These are phyloP conservation scores for Thamnophis elegans DNA, from an alignment of 2,797 vertebrate genomes.

Conservation along the genomic window DNA sequence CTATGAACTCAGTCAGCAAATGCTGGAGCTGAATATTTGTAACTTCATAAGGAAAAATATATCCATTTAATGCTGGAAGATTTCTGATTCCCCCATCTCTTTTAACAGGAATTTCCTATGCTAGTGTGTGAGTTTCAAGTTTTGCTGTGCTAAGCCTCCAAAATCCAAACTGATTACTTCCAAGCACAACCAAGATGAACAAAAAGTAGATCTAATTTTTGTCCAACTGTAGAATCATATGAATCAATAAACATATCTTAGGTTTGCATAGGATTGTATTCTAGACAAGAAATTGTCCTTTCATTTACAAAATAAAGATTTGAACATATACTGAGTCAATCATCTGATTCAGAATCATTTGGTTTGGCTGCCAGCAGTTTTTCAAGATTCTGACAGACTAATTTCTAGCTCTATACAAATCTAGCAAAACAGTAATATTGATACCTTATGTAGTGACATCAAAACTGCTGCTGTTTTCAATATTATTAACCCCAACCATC, in stretches of 20 bases:
- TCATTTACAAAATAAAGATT: neutral
- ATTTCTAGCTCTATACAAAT: neutral
- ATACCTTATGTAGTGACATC: neutral
- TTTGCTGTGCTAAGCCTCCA: neutral
- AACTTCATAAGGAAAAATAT: neutral
- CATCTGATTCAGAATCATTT: neutral
- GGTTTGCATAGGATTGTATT: neutral
- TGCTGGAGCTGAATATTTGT: neutral
- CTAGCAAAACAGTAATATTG: neutral
- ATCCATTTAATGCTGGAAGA: neutral
- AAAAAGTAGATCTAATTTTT: no score
- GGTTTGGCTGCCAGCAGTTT: neutral
- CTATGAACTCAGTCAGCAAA: neutral
- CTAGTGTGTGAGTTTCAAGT: neutral
- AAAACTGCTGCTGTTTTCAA: neutral
- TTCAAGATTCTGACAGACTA: neutral
- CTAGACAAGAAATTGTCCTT: neutral
- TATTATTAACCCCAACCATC: neutral
- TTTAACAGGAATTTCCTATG: neutral
- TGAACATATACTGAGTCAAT: neutral
- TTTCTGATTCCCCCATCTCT: neutral
- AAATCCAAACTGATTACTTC: neutral
- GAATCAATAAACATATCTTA: neutral
- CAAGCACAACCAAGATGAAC: neutral
- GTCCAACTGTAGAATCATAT: no score